Evolutionary conservation across 2,797 vertebrate genomes (phyloP).

Genomic region (Cercopithecus neglectus): DNA sequence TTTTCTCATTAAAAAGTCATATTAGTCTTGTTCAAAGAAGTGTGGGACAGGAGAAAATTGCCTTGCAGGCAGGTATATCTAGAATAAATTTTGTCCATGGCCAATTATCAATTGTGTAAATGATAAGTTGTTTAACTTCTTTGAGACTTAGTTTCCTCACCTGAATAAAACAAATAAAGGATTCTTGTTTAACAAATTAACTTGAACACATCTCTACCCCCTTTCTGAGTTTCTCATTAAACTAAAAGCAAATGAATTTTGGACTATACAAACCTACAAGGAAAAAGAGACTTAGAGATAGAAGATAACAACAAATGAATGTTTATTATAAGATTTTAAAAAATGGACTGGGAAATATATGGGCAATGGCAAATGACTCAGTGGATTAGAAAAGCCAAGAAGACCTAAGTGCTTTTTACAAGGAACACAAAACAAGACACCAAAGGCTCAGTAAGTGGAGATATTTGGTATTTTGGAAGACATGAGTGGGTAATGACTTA

Average conservation of each 20-base stretch:
- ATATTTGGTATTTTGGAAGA: not conserved
- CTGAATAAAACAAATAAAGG: not conserved
- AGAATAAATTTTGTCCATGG: not conserved
- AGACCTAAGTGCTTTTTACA: not conserved
- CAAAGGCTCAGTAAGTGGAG: not conserved
- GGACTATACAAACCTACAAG: not conserved
- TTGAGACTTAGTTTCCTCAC: not conserved
- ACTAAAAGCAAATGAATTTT: not conserved
- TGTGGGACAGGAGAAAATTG: not conserved
- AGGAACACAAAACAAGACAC: not conserved
- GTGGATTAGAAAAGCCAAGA: not conserved
- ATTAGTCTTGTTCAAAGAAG: not conserved
- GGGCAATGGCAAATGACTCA: not conserved
- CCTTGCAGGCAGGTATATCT: not conserved
- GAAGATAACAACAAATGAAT: not conserved
- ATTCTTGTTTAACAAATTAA: not conserved
- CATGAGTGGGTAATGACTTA: not conserved
- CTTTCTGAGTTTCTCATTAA: not conserved
- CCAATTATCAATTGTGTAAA: not conserved
- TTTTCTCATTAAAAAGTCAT: constrained; percentile 13
- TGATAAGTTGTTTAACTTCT: not conserved
- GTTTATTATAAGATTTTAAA: not conserved
- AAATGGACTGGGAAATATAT: not conserved
- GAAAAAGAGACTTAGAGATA: not conserved
- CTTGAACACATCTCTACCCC: not conserved